Evolutionary conservation across 1,140 invertebrate species (phyloP).

Genomic region (Euschistus heros): DNA sequence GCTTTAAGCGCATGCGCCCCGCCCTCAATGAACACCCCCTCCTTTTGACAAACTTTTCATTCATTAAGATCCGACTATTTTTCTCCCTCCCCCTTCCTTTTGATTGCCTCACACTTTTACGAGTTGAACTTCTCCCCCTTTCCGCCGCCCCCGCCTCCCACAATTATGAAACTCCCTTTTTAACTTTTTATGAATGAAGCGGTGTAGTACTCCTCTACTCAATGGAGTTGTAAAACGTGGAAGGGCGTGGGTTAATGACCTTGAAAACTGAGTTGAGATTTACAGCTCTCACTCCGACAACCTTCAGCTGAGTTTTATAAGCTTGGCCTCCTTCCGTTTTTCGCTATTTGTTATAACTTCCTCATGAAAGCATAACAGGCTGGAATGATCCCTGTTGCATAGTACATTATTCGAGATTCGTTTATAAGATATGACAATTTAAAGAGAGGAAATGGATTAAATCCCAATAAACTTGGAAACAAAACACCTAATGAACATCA

Average conservation of each 20-base stretch:
- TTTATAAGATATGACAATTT: too few species aligned
- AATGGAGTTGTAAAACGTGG: conserved; percentile 11
- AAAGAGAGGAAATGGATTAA: too few species aligned
- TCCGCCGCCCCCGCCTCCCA: neutral
- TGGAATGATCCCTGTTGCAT: too few species aligned
- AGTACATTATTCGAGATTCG: too few species aligned
- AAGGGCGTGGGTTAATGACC: neutral
- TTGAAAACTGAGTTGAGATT: neutral
- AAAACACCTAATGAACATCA: too few species aligned
- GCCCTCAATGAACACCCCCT: conserved; percentile 13
- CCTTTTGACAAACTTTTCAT: conserved; percentile 20
- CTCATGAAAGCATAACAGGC: too few species aligned
- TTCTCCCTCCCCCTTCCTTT: conserved; percentile 3
- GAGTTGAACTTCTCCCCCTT: neutral
- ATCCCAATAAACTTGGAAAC: too few species aligned
- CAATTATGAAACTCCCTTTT: conserved; percentile 16
- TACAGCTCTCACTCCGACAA: neutral
- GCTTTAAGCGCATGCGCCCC: neutral
- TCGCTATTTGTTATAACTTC: too few species aligned
- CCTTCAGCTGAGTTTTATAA: neutral
- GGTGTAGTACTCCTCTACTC: neutral
- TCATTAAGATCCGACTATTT: conserved; percentile 17
- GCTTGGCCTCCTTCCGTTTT: too few species aligned
- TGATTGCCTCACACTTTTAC: conserved; percentile 18
- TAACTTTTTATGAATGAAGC: conserved; percentile 12